Conservation (phyloP, 1,140 invertebrate species). For the Thaumatotibia leucotreta region DNA sequence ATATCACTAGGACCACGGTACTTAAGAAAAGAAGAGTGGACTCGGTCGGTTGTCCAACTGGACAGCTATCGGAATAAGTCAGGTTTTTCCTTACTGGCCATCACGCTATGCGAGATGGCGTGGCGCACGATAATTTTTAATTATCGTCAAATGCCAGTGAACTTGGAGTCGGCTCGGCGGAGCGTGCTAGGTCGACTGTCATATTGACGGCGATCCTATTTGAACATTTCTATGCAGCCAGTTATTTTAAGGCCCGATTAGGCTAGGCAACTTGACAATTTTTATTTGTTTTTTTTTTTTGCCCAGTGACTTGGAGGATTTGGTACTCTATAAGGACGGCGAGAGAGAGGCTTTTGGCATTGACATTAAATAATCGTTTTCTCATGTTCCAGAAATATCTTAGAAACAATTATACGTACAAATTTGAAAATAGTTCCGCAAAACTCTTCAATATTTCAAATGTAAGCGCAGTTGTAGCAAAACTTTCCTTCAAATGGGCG, state of each 20-base stretch:
- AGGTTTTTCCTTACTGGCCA: neutral
- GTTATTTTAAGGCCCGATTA: neutral
- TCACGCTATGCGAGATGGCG: slow-evolving; percentile 63
- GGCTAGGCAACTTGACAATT: neutral
- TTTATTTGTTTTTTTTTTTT: too few species aligned
- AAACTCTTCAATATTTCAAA: neutral
- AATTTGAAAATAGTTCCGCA: neutral
- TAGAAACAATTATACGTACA: too few species aligned
- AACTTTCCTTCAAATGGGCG: neutral
- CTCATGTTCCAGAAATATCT: too few species aligned
- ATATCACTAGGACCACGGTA: too few species aligned
- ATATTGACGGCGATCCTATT: slow-evolving; percentile 21
- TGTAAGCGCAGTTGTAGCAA: neutral
- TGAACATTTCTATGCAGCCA: neutral
- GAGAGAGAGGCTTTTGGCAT: too few species aligned
- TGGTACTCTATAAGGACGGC: too few species aligned
- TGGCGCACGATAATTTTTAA: slow-evolving; percentile 73
- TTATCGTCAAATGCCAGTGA: slow-evolving; percentile 75
- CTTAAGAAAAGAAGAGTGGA: too few species aligned
- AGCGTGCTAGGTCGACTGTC: slow-evolving; percentile 57
- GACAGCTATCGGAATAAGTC: neutral
- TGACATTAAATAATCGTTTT: too few species aligned
- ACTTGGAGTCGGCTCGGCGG: slow-evolving; percentile 66
- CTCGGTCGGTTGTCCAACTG: too few species aligned
- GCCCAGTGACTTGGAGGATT: too few species aligned